Evolutionary conservation across 2,888 invertebrate genomes (phyloP), one percentile per base, ranked within the genome.

Genomic region (Lampropteryx suffumata): DNA sequence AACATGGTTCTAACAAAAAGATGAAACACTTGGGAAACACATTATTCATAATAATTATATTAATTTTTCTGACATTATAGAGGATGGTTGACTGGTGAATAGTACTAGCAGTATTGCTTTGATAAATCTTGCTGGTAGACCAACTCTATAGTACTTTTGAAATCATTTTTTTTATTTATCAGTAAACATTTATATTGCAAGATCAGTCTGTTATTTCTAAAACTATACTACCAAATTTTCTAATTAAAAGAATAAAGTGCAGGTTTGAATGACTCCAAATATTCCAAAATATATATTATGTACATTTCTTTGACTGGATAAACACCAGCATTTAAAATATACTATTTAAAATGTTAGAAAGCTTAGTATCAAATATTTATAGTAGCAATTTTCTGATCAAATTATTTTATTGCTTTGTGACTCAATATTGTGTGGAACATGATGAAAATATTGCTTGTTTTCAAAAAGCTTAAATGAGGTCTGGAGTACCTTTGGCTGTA

Each of bases 261-360:
- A 79, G 68, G 82, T 77, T 79, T 78, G 78, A 83, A 82, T 80
- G 69, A 79, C 74, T 79, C 70, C 73, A 76, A 75, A 65, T 60
- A 63, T 67, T 81, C 73, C 75, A 77, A 75, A 67, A 55, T 59
- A 59, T 57, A 42, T 53, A 53, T 7, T 53, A 54, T 46, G 45
- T 57, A 54, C 45, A 72, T 66, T 67, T 57, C 69, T 73, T 76
- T 67, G 76, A 83, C 82, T 84, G 86, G 84, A 82, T 77, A 64
- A 73, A 76, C 69, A 69, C 82, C 86, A 88, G 88, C 88, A 87
- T 88, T 89, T 87, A 85, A 84, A 74, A 82, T 84, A 75, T 82
- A 86, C 79, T 80, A 81, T 83, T 73, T 79, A 82, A 84, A 84
- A 79, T 76, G 76, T 82, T 90, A 87, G 85, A 81, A 80, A 69